Base-by-base conservation (phyloP, 2,888 invertebrate genomes). In the Alentia gelatinosa region DNA sequence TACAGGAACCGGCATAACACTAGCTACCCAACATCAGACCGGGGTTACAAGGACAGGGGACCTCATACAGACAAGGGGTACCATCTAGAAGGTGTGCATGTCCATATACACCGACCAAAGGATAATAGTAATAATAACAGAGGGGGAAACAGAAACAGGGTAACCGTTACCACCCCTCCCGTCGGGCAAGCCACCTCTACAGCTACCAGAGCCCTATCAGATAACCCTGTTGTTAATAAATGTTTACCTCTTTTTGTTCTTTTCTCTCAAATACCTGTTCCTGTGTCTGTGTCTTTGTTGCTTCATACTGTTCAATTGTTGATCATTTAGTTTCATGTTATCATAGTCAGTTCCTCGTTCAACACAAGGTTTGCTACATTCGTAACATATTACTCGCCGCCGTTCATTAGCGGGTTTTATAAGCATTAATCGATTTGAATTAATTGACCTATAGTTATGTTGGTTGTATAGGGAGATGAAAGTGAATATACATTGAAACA, bases 41-140 rank as follows among this genome's bases (percentile, higher is more conserved):
- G 35, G 30, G 42, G 19, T 3, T 42, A 47, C 19, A 50, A 50
- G 35, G 33, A 86, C 4, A 50, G 86, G 42, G 33, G 86, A 33
- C 86, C 42, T 3, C n/a, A 83, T 37, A 79, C 79, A 37, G 86
- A 86, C 23, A 42, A 33, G 30, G 86, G 50, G 26, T 86, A 86
- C 30, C 42, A 50, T 30, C 35, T 86, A 30, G 86, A 86, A 33
- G 86, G 86, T 19, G 86, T 86, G 30, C 86, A 86, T 30, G 86
- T 86, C 12, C 86, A 86, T 30, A 86, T 86, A 86, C 86, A 86
- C 50, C 1, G 86, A 33, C 50, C 86, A 3, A 86, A 86, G 9
- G 86, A 86, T 47, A n/a, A n/a, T 0, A 5, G 15, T n/a, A 12
- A 63, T 5, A n/a, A 63, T 5, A 26, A 26, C 47, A 19, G 47